Evolutionary conservation across 2,888 invertebrate genomes (phyloP).

Genomic region (Rhabditoides inermis): DNA sequence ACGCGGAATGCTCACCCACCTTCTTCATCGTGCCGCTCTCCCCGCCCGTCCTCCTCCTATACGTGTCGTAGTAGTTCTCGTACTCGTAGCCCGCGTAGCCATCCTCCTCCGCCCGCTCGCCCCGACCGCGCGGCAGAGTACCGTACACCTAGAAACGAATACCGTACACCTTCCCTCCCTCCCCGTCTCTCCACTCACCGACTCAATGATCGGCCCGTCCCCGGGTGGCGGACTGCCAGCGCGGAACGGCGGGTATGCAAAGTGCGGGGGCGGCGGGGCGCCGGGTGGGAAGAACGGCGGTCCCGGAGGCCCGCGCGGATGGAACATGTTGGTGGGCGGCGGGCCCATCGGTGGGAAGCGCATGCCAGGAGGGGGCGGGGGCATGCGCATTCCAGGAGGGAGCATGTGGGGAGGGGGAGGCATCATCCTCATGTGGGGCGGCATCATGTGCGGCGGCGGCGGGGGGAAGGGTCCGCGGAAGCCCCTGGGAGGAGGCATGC

Average conservation of each 20-base stretch:
- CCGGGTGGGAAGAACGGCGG: too few species aligned
- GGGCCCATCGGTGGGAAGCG: background rate
- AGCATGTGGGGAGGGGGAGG: conserved; percentile 56
- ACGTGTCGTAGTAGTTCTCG: conserved; percentile 48
- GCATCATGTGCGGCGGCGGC: too few species aligned
- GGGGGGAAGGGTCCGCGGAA: too few species aligned
- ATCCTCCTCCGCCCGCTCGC: too few species aligned
- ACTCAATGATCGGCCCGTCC: conserved; percentile 46
- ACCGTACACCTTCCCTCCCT: conserved; percentile 3
- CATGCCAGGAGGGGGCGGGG: conserved; percentile 5
- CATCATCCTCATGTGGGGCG: conserved; percentile 22
- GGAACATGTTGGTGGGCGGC: too few species aligned
- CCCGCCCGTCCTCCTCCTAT: conserved; percentile 25
- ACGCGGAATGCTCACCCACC: too few species aligned
- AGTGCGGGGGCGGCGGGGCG: too few species aligned
- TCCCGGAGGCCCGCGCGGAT: too few species aligned
- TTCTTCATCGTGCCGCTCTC: conserved; percentile 21
- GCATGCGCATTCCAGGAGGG: conserved; percentile 55
- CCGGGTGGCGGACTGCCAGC: conserved; percentile 8
- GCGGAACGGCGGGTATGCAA: too few species aligned
- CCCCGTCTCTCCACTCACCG: conserved; percentile 41
- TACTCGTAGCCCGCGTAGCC: conserved; percentile 44
- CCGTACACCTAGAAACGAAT: conserved; percentile 1
- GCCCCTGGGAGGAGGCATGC: too few species aligned
- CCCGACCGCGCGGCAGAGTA: background rate